phyloP scores from a whole-genome alignment of 2,888 invertebrate genomes.

The Sisyra terminalis region DNA sequence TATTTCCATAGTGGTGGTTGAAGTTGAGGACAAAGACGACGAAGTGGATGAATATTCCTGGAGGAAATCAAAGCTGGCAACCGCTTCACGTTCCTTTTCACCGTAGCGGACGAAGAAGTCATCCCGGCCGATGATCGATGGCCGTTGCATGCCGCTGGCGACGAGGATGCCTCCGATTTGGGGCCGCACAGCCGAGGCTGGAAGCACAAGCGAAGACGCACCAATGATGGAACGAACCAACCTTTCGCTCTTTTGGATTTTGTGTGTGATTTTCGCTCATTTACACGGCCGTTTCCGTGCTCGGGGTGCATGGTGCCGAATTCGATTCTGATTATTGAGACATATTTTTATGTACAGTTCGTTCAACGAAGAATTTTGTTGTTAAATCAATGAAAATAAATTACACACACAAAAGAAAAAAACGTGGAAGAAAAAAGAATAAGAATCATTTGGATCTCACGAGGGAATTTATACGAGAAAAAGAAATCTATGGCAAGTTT shows the following conservation, averaged over 20 bases:
- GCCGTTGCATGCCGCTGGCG: slow-evolving; percentile 23
- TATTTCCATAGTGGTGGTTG: slow-evolving; percentile 12
- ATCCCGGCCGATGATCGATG: slow-evolving; percentile 58
- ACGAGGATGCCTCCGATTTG: slow-evolving; percentile 31
- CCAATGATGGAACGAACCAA: slow-evolving; percentile 8
- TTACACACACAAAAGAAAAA: too few species aligned
- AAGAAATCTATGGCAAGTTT: too few species aligned
- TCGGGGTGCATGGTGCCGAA: slow-evolving; percentile 28
- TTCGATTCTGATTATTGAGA: slow-evolving; percentile 15
- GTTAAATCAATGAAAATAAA: too few species aligned
- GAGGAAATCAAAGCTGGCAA: slow-evolving; percentile 65
- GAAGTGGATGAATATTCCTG: slow-evolving; percentile 40
- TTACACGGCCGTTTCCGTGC: slow-evolving; percentile 29
- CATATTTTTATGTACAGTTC: slow-evolving; percentile 15
- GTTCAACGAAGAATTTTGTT: slow-evolving; percentile 10
- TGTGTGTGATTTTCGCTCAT: slow-evolving; percentile 5
- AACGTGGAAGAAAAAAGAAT: too few species aligned
- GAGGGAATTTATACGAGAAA: too few species aligned
- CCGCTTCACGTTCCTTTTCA: slow-evolving; percentile 58
- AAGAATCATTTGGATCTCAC: too few species aligned
- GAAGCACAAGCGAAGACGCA: slow-evolving; percentile 23
- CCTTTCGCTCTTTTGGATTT: not conserved
- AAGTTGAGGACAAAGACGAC: slow-evolving; percentile 14
- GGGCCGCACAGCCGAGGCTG: slow-evolving; percentile 39
- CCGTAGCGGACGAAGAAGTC: slow-evolving; percentile 67